Evolutionary conservation across 2,888 invertebrate species (phyloP).

Genomic region (Drosophila meridionalis): DNA sequence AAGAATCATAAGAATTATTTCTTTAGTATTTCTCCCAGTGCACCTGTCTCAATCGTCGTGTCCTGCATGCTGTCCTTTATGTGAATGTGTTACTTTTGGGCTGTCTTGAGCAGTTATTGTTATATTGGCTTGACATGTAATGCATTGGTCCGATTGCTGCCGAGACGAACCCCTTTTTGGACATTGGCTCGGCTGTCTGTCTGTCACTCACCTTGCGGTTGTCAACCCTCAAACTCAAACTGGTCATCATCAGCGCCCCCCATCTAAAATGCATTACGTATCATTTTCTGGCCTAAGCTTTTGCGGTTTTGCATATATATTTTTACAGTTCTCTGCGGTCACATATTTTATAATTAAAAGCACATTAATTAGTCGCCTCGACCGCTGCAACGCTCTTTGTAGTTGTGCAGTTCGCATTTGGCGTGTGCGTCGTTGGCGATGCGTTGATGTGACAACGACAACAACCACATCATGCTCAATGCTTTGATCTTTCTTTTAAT

Average conservation of each 20-base stretch:
- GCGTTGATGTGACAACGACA: constrained; percentile 84
- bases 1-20: no score
- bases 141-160: constrained; percentile 48
- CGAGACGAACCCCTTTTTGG: constrained; percentile 54
- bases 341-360: constrained; percentile 71
- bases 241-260: constrained; percentile 3
- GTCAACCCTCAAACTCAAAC: constrained; percentile 22
- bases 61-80: constrained; percentile 35
- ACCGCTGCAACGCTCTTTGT: constrained; percentile 35
- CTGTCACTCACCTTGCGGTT: constrained; percentile 72
- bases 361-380: constrained; percentile 70
- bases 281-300: constrained; percentile 66
- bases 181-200: constrained; percentile 39
- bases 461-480: constrained; percentile 54
- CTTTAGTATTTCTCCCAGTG: background rate
- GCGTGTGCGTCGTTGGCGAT: constrained; percentile 63
- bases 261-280: constrained; percentile 13
- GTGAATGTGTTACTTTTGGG: constrained; percentile 76
- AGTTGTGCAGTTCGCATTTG: constrained; percentile 23
- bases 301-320: constrained; percentile 58
- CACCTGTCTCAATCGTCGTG: background rate
- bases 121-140: constrained; percentile 68
- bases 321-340: constrained; percentile 35
- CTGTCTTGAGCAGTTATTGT: constrained; percentile 79
- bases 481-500: constrained; percentile 72